Evolutionary conservation across 64 coral and sea anemone genomes (phyloP).

Genomic region (Porites australiensis): DNA sequence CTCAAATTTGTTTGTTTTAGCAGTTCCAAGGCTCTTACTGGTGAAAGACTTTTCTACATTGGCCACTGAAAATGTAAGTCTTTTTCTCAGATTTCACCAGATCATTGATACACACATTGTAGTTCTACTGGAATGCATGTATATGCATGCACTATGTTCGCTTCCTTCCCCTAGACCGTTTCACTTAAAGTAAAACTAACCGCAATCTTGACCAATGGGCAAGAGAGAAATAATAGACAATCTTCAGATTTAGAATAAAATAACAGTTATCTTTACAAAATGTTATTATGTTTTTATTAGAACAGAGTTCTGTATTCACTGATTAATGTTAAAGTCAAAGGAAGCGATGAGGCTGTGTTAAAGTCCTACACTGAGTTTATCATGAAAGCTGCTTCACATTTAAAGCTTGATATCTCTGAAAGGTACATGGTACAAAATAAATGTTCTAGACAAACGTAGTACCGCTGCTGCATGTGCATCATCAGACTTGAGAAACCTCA

Average conservation of each 20-base stretch:
- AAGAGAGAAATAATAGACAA: no score
- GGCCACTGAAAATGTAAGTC: slow-evolving; percentile 3
- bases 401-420: slow-evolving; percentile 90
- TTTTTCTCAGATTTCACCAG: not conserved
- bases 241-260: no score
- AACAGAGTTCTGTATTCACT: slow-evolving; percentile 72
- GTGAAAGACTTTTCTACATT: not conserved
- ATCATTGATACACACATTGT: no score
- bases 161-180: no score
- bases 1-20: not conserved
- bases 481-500: not conserved
- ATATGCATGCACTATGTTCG: no score
- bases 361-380: slow-evolving; percentile 96
- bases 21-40: not conserved
- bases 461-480: not conserved
- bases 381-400: slow-evolving; percentile 77
- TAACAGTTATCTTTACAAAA: no score
- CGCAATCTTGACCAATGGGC: no score
- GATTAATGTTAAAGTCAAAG: slow-evolving; percentile 90
- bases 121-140: no score
- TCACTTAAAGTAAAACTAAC: no score
- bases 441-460: not conserved
- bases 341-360: slow-evolving; percentile 94
- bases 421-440: slow-evolving; percentile 3
- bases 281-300: not conserved